phyloP scores from a whole-genome alignment of 2,113 vertebrate species.

The Seriola quinqueradiata region DNA sequence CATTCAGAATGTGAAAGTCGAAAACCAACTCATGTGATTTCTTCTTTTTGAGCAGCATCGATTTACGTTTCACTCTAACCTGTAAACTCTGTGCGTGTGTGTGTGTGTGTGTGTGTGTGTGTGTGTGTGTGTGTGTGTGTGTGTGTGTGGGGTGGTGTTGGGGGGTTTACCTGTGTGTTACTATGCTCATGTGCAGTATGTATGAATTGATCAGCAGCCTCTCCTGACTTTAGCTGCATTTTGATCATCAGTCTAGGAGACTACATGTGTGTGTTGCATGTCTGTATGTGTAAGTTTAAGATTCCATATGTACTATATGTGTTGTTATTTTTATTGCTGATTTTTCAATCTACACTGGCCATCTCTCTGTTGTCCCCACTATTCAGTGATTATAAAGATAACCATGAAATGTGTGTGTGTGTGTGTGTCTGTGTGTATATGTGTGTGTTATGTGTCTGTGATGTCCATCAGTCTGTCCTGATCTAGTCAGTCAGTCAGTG shows the following conservation, averaged over 20 bases:
- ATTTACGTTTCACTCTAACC: slow-evolving; percentile 11
- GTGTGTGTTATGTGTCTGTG: slow-evolving; percentile 56
- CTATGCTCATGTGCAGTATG: neutral
- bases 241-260: neutral
- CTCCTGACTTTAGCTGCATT: neutral
- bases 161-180: slow-evolving; percentile 2
- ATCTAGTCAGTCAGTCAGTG: slow-evolving; percentile 78
- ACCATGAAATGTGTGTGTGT: slow-evolving; percentile 37
- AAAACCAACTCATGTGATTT: slow-evolving; percentile 74
- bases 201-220: slow-evolving; percentile 3
- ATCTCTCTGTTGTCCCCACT: neutral
- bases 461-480: slow-evolving; percentile 51
- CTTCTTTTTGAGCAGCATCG: slow-evolving; percentile 49
- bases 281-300: slow-evolving; percentile 24
- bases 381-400: slow-evolving; percentile 24
- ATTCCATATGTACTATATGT: slow-evolving; percentile 4
- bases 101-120: slow-evolving; percentile 17
- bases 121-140: slow-evolving; percentile 11
- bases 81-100: slow-evolving; percentile 18
- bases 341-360: neutral
- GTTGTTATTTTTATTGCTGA: slow-evolving; percentile 2
- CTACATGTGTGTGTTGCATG: slow-evolving; percentile 10
- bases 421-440: slow-evolving; percentile 29
- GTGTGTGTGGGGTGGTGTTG: neutral
- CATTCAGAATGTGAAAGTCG: slow-evolving; percentile 70